Conservation (phyloP, 2,113 vertebrate genomes). For the Anolis sagrei region DNA sequence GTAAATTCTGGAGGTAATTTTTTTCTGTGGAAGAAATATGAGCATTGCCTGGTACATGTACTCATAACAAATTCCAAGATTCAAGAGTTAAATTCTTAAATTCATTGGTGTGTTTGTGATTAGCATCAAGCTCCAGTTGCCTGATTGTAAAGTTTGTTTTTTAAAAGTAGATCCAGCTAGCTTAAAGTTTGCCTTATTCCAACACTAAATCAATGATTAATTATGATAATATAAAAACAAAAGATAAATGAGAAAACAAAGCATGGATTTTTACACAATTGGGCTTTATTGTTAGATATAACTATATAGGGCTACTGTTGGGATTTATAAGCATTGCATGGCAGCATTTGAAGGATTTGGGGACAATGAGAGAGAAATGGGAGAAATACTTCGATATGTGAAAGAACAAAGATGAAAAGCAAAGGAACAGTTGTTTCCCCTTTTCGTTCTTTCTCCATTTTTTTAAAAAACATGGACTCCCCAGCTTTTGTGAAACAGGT, state of each 20-base stretch:
- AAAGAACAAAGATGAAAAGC: constrained; percentile 5
- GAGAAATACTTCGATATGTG: rapidly evolving
- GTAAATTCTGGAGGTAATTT: neutral
- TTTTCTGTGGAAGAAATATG: neutral
- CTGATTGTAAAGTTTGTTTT: no score
- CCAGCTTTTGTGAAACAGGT: constrained; percentile 44
- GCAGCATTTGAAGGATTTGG: constrained; percentile 28
- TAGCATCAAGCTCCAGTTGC: no score
- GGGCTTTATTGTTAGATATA: neutral
- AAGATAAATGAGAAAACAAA: constrained; percentile 23
- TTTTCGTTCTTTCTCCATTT: neutral
- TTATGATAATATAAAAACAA: neutral
- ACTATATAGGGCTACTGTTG: neutral
- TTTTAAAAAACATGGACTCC: neutral
- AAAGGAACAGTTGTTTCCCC: constrained; percentile 15
- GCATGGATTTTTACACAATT: neutral
- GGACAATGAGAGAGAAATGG: neutral
- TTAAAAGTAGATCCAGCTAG: neutral
- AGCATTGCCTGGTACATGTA: no score
- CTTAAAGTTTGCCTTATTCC: neutral
- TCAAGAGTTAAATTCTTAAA: no score
- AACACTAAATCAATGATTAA: constrained; percentile 3
- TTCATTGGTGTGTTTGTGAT: no score
- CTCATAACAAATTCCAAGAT: no score
- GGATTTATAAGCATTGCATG: constrained; percentile 27